Conservation (phyloP, 1,140 invertebrate species). For the Zaprionus inermis region DNA sequence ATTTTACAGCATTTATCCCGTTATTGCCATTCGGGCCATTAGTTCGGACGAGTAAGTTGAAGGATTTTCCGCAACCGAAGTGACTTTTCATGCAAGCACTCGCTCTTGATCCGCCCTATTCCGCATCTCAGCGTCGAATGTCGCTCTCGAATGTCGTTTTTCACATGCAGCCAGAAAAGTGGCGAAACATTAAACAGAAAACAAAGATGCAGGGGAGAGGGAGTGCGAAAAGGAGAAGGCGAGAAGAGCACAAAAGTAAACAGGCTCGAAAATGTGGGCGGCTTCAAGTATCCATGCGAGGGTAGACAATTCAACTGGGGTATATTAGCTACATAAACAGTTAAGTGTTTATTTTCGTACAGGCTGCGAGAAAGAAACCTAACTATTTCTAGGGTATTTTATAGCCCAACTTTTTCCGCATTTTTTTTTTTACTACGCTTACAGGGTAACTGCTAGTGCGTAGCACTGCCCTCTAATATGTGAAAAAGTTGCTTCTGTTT, state of each 20-base stretch:
- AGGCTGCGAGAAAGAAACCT: background rate
- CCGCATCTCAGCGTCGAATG: constrained; percentile 27
- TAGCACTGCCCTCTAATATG: background rate
- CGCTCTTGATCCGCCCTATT: background rate
- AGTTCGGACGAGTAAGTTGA: constrained; percentile 27
- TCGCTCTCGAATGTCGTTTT: constrained; percentile 34
- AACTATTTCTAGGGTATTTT: background rate
- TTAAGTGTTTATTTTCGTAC: background rate
- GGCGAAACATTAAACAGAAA: constrained; percentile 38
- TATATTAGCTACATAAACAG: background rate
- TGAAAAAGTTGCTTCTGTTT: constrained; percentile 8
- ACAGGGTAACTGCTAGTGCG: constrained; percentile 13
- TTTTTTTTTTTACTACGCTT: background rate
- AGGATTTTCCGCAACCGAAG: constrained; percentile 38
- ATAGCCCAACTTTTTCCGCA: too few relatives aligned
- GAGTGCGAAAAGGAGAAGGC: background rate
- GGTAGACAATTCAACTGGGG: background rate
- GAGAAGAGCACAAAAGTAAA: constrained; percentile 22
- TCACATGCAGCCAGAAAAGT: constrained; percentile 30
- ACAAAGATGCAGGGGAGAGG: background rate
- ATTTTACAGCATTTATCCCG: constrained; percentile 11
- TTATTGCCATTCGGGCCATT: constrained; percentile 48
- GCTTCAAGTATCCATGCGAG: background rate
- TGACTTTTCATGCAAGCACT: constrained; percentile 32
- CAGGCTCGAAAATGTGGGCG: constrained; percentile 16